Base-by-base conservation (phyloP, 2,797 vertebrate genomes). In the Phyllotis vaccarum region DNA sequence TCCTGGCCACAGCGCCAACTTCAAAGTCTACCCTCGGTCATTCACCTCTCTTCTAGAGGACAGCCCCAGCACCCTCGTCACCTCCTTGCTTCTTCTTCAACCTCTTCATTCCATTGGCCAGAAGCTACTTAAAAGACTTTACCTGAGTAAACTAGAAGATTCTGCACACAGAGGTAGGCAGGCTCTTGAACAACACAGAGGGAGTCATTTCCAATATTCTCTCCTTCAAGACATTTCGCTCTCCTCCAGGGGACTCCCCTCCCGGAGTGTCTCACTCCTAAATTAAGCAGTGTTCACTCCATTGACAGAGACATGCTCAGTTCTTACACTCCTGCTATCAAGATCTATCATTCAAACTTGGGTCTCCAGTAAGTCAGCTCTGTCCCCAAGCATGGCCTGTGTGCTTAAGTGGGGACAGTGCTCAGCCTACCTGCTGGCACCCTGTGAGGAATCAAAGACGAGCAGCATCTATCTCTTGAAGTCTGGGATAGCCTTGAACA, bases 61-160 rank as follows among this genome's bases (percentile, higher is more conserved):
- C 6, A n/a, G 49, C 43, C 56, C 60, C 68, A 29, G 21, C 56
- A 90, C 82, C 72, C 64, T 13, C 22, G 5, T 78, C 76, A 34
- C 5, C 66, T 27, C 74, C 40, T 79, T 58, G 52, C 27, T 43
- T 88, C 78, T 92, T 54, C 81, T 86, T 64, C 76, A 13, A 34
- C 21, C 29, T 85, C 43, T 74, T 52, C 34, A 21, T 16, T 76
- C 60, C 10, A 4, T 34, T 95, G 96, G 17, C 66, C 46, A 86
- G 89, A 94, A 95, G 14, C 75, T 64, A 89, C 52, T 68, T 62
- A 70, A 78, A 83, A 81, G 75, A 64, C 72, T 60, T 95, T 93
- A 70, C 46, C 56, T 29, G 46, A 29, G 60, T 64, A 19, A 40
- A 21, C 43, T 22, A 49, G n/a, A 94, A 9, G 68, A 27, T n/a